Percentiles rank a stretch among this genome's conserved stretches.
phyloP scores from a whole-genome alignment of 2,797 vertebrate species.

The Gastrophryne carolinensis region DNA sequence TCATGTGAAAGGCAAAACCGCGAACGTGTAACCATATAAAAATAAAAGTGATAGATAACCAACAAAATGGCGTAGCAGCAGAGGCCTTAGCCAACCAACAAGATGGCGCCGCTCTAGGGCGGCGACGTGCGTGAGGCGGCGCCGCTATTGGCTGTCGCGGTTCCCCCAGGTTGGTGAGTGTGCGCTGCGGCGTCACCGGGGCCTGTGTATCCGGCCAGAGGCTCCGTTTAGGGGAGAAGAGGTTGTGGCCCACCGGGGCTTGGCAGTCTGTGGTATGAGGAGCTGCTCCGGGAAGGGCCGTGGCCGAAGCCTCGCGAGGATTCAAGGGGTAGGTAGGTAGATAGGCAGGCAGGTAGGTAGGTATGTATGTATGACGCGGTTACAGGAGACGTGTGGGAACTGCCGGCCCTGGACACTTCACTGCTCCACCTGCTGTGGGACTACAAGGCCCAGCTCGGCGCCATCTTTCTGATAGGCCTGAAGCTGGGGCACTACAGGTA shows the following conservation, averaged over 20 bases:
- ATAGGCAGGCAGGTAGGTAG: background rate
- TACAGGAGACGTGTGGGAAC: too few relatives aligned
- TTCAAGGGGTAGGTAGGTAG: background rate
- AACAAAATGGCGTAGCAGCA: background rate
- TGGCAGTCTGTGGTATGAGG: background rate
- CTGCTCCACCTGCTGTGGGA: background rate
- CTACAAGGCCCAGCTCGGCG: too few relatives aligned
- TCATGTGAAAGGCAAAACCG: too few relatives aligned
- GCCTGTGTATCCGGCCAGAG: background rate
- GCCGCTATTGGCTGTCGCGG: background rate
- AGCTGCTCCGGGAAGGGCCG: background rate
- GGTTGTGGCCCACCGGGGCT: background rate
- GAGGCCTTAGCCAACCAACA: background rate
- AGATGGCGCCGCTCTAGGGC: background rate
- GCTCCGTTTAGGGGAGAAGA: conserved; percentile 11
- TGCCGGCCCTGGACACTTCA: too few relatives aligned
- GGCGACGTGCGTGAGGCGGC: background rate
- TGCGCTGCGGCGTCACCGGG: background rate
- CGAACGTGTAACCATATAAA: too few relatives aligned
- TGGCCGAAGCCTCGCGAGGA: background rate
- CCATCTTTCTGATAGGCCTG: too few relatives aligned
- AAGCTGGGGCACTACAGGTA: too few relatives aligned
- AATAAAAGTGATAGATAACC: too few relatives aligned
- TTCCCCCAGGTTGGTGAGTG: background rate
- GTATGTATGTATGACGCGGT: too few relatives aligned